Base-by-base conservation (phyloP, 2,888 invertebrate genomes). In the Xiphydria camelus region DNA sequence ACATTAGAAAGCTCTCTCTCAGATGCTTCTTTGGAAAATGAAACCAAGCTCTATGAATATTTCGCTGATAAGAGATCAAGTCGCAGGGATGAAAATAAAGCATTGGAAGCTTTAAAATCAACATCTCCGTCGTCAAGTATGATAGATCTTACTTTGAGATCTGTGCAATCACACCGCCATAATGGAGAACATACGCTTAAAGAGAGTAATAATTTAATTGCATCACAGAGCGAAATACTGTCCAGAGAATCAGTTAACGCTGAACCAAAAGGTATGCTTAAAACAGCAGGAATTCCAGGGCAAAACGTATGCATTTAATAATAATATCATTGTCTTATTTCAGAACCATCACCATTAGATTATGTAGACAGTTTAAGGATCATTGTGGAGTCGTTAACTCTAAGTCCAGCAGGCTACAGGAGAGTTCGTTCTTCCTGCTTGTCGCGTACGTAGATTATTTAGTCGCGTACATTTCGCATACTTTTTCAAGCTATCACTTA, bases 351-450 rank as follows among this genome's bases (percentile, higher is more conserved):
- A 9, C 54, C 58, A 3, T 36, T 67, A 23, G 60, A 65, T 46
- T 53, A 73, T 62, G 68, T 78, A 15, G 77, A 79, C 58, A 77
- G 76, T 40, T 53, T 80, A 10, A 76, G 75, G 66, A 62, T 80
- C 45, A 57, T 66, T 5, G 61, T 80, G 18, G 73, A 77, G 50
- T 77, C 72, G 41, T 65, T 80, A 35, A 61, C 63, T 26, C 65
- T 80, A 44, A 79, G 72, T 57, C 63, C 76, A 40, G 76, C 76
- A 18, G 80, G 80, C 9, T 74, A 75, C 48, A 66, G 76, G 56
- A 73, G 77, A 62, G 67, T 76, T 9, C 61, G 61, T 36, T 68
- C 71, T 7, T 64, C 68, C 10, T 68, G 61, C 32, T 35, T 68
- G 4, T 63, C 62, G 21, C 57, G 67, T 67, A 57, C 37, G 64